These are phyloP conservation scores for Eptesicus fuscus DNA, from an alignment of 2,113 vertebrate genomes.

Conservation along the genomic window DNA sequence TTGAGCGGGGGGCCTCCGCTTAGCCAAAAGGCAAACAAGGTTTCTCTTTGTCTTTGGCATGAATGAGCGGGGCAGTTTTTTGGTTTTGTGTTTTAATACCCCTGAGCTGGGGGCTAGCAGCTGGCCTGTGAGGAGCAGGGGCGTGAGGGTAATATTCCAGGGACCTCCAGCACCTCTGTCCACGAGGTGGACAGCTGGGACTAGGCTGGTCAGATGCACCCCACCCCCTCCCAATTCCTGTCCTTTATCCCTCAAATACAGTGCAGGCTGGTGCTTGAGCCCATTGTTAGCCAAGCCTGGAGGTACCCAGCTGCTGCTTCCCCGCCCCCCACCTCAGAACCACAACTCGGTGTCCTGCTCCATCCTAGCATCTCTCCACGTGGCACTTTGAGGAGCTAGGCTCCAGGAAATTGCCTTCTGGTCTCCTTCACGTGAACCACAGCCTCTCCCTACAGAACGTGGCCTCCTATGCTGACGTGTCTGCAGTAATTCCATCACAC, in stretches of 20 bases:
- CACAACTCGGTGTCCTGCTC: accelerated
- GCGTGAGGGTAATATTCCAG: neutral
- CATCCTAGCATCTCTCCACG: neutral
- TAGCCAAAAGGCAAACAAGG: slow-evolving; percentile 61
- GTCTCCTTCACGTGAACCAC: neutral
- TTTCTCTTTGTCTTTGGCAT: slow-evolving; percentile 48
- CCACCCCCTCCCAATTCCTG: neutral
- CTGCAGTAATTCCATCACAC: neutral
- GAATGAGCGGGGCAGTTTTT: neutral
- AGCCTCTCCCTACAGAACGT: neutral
- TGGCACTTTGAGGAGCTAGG: neutral
- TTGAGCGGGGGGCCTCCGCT: slow-evolving; percentile 14
- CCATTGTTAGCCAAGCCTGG: neutral
- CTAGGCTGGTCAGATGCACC: neutral
- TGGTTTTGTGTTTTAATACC: slow-evolving; percentile 41
- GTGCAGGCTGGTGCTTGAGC: neutral
- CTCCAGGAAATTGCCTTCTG: neutral
- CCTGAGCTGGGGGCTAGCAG: slow-evolving; percentile 5
- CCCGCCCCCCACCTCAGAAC: neutral
- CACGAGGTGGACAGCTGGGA: neutral
- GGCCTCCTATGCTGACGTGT: neutral
- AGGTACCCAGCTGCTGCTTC: neutral
- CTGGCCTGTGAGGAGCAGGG: neutral
- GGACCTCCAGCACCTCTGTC: neutral
- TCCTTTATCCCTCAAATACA: neutral